Evolutionary conservation across 2,888 invertebrate genomes (phyloP), one percentile per base, ranked within the genome.

Genomic region (Pristionchus mayeri): DNA sequence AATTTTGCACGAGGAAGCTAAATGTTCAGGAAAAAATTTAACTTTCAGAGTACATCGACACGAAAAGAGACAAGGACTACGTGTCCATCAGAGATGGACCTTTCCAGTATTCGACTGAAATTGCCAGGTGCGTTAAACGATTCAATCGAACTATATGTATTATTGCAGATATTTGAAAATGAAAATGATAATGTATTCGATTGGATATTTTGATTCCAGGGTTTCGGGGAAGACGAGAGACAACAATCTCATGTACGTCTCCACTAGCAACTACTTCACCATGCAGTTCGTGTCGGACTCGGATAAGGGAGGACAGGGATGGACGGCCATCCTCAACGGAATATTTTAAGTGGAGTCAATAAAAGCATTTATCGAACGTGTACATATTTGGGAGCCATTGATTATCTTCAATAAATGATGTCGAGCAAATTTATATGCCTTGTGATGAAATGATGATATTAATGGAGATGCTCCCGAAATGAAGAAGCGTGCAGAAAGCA

Each of bases 31-130:
- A 34, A 67, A 16, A 7, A 16, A 24, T 40, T 6, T 24, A 48
- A 6, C 16, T n/a, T 78, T 0, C 76, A 78, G 76, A 78, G 21
- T 78, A 27, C 50, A 34, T 78, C 30, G 76, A 78, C 40, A 78
- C 76, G 0, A 78, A 78, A 50, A 50, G 50, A 6, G 18, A 50
- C 76, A 50, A 18, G n/a, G 76, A 78, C 50, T 78, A 50, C 50
- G 50, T 78, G 2, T 50, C 50, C 18, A 78, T 78, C 34, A 78
- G 50, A 50, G 76, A 78, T 21, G 76, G 76, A 48, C 76, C 76
- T 2, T 50, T 16, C 34, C 9, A 48, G 16, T 50, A 48, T 21
- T 78, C 76, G 21, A 78, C 40, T 4, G 76, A 78, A 24, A 78
- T 78, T 9, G 76, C 24, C 21, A 50, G 76, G 76, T 78, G 50